Evolutionary conservation across 2,888 invertebrate species (phyloP), one percentile per base, ranked within the genome.

Genomic region (Antheraea assamensis): DNA sequence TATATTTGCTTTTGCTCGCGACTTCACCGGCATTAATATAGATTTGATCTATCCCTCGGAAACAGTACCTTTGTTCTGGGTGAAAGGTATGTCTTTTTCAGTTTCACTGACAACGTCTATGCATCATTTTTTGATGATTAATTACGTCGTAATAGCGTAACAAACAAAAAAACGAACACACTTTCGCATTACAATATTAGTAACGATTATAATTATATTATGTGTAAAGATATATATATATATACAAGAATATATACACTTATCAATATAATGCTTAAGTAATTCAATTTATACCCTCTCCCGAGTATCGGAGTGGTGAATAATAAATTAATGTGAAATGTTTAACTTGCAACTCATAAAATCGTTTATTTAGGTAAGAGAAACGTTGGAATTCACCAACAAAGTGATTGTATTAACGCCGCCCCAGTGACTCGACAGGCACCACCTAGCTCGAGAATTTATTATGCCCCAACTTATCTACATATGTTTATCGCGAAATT

Each of bases 401-500:
- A 87, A 87, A 89, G 87, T 88, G 85, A 89, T 91, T 90, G 89
- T 89, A 89, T 88, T 88, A 87, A 87, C 86, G 76, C 81, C 79
- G 80, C 77, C 81, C 79, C 80, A 82, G 83, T 64, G 30, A 79
- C 79, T 79, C 80, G 79, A 76, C 80, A 79, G 81, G 80, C 79
- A 82, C 83, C 82, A 84, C 82, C 83, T 82, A 76, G 82, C 84
- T 84, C 81, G 81, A 82, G 85, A 88, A 92, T 92, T 90, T 91
- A 92, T 92, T 91, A 88, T 85, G 82, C 86, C 86, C 78, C 82
- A 77, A 81, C 87, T 84, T 90, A 92, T 92, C 90, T 92, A 89
- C 91, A 91, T 91, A 90, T 91, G 91, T 92, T 91, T 92, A 92
- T 92, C 89, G 86, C 82, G 82, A 87, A 88, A 90, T 91, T 92